Percentiles rank a stretch among this genome's conserved stretches.
Conservation (phyloP, 2,113 vertebrate genomes). For the Aldabrachelys gigantea region DNA sequence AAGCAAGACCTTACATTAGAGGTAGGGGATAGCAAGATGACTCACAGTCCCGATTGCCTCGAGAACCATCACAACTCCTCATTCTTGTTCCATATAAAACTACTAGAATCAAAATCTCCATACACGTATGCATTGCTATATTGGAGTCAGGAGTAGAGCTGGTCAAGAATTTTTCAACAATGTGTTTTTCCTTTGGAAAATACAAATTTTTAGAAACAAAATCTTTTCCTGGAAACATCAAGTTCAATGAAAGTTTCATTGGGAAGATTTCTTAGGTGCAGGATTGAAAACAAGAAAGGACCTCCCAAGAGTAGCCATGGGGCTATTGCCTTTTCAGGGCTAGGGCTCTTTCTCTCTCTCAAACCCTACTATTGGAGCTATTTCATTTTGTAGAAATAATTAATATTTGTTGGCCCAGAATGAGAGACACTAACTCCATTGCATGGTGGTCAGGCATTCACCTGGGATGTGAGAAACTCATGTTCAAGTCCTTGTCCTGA, state of each 20-base stretch:
- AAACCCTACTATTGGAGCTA: no score
- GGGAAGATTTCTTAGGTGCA: background rate
- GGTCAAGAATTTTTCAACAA: background rate
- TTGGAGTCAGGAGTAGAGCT: background rate
- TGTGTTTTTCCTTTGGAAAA: background rate
- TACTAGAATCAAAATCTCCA: background rate
- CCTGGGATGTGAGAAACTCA: background rate
- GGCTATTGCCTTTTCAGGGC: background rate
- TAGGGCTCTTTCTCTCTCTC: background rate
- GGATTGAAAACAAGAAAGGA: background rate
- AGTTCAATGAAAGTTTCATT: background rate
- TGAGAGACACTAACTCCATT: background rate
- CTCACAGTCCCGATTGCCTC: background rate
- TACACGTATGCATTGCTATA: background rate
- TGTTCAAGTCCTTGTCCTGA: background rate
- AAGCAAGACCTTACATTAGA: background rate
- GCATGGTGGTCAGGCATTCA: background rate
- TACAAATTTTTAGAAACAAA: background rate
- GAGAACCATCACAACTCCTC: background rate
- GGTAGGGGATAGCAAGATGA: background rate
- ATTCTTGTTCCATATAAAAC: accelerated
- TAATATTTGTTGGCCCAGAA: background rate
- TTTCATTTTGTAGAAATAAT: no score
- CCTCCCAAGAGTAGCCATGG: no score
- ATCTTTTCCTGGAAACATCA: background rate